Evolutionary conservation across 2,797 vertebrate species (phyloP), one percentile per base, ranked within the genome.

Genomic region (Sebastes minor): DNA sequence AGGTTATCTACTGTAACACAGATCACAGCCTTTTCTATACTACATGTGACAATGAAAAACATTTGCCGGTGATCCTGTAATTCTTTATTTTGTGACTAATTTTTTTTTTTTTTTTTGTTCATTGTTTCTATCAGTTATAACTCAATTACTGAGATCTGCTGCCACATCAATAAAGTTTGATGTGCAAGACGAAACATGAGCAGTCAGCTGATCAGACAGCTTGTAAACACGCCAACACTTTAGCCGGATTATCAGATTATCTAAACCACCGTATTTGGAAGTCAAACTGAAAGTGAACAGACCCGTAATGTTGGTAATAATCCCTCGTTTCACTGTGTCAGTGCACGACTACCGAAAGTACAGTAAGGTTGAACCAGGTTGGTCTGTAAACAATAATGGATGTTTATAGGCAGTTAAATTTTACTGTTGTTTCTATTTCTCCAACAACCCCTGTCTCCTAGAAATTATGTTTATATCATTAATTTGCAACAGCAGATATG

Each of bases 161-260:
- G 20, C 28, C 22, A 60, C 25, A 18, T 71, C 16, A 11, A n/a
- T 3, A 2, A 67, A 52, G 30, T 32, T 28, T 27, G 32, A 69
- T 35, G 23, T 27, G 30, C 20, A 59, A 65, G 28, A 68, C 20
- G 20, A 68, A 67, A 53, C 4, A 53, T 22, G 20, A 52, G 49
- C 67, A 67, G 52, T 25, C 6, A 76, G 20, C 38, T 25, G 32
- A 64, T 79, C 46, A 49, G 46, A 49, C 67, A 85, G 16, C 27
- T 53, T 79, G 22, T 42, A 33, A 38, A 71, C 55, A 38, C 60
- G 22, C 8, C 55, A 64, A 67, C 49, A 64, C 22, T 75, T 75
- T 23, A 57, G 53, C 23, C 59, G 57, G 64, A 74, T 87, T 80
- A 81, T 71, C 32, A 78, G 70, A 80, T 86, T 67, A 81, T 75